Conservation (phyloP, 2,797 vertebrate species). For the Myotis vivesi region DNA sequence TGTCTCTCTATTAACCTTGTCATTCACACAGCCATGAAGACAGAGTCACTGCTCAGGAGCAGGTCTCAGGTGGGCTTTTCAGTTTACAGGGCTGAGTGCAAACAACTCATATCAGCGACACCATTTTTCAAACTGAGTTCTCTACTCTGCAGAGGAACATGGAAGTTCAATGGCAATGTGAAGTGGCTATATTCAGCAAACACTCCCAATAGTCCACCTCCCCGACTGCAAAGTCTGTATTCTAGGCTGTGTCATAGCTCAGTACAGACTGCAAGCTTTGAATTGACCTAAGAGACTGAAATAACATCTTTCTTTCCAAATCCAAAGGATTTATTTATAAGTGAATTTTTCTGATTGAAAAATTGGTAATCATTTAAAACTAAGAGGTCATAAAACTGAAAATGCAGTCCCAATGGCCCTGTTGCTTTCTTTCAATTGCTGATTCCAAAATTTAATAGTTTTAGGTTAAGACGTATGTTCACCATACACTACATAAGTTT, state of each 20-base stretch:
- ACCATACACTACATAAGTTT: background rate
- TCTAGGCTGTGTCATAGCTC: background rate
- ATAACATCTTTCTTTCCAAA: background rate
- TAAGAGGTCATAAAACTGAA: background rate
- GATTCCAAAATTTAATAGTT: background rate
- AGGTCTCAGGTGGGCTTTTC: background rate
- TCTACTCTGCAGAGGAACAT: background rate
- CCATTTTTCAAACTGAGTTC: background rate
- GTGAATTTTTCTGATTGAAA: background rate
- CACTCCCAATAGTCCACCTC: background rate
- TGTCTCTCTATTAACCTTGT: conserved; percentile 31
- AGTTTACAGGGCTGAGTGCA: background rate
- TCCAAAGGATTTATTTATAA: background rate
- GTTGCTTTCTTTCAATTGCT: background rate
- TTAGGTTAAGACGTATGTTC: background rate
- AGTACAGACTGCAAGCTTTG: background rate
- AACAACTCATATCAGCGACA: background rate
- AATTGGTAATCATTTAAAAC: background rate
- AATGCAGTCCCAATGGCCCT: background rate
- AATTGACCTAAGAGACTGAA: background rate
- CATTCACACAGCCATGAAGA: background rate
- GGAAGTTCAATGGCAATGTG: background rate
- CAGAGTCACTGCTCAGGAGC: background rate
- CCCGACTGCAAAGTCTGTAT: background rate
- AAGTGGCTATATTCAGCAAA: background rate